Evolutionary conservation across 2,888 invertebrate genomes (phyloP), one percentile per base, ranked within the genome.

Genomic region (Apamea monoglypha): DNA sequence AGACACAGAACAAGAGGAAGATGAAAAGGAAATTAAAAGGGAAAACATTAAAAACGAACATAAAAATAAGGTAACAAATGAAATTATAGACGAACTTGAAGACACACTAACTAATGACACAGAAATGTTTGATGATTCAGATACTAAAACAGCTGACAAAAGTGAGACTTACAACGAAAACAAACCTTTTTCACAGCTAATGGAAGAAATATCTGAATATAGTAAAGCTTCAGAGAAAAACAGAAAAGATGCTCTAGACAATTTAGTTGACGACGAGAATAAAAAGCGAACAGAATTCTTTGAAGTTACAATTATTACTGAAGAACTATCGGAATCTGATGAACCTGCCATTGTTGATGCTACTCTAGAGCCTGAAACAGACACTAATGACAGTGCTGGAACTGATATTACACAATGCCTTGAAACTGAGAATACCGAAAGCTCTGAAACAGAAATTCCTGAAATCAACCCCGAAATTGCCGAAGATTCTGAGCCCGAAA

Each of bases 281-380:
- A 91, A 85, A 18, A 89, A 87, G 32, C 81, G 85, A 8, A 88
- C 91, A 8, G 89, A 92, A 73, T 90, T 90, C 69, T 93, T 94
- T 61, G 94, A 96, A 93, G 91, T 95, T 0, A 95, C 95, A 0
- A 91, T 95, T 25, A 92, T 94, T n/a, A 92, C 94, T 2, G 96
- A 96, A 89, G 94, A 94, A 80, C 74, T 95, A 8, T 94, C 94
- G 0, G 95, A 95, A 82, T 89, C 84, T n/a, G 95, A 95, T 71
- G 93, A 93, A 76, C 82, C 76, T n/a, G 25, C 47, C 2, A 25
- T 36, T 25, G 64, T 25, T 8, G 66, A 73, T 36, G 59, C 53
- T 61, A 29, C 47, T 14, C 8, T 61, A 32, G 74, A 85, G 53
- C 16, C 36, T 36, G 85, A 81, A 36, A 18, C 61, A 6, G 74